Evolutionary conservation across 2,888 invertebrate species (phyloP), one percentile per base, ranked within the genome.

Genomic region (Ophonus ardosiacus): DNA sequence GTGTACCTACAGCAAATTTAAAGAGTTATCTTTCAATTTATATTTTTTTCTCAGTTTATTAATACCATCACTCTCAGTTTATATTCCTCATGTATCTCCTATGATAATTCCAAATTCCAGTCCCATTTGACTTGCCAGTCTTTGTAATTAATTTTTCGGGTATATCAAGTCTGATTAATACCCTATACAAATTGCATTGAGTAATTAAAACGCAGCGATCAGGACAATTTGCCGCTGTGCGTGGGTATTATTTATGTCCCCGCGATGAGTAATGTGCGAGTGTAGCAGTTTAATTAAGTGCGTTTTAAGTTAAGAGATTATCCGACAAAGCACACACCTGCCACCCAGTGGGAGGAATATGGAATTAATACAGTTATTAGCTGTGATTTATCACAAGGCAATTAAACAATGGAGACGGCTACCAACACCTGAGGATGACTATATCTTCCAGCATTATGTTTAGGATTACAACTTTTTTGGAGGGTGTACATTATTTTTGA

Each of bases 251-350:
- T 78, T 78, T 56, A 78, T 78, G 56, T 56, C 78, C 31, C 24
- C 31, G 31, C 31, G 18, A 78, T 78, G 78, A 78, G 21, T 78
- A 56, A 78, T 78, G 57, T 57, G 74, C 56, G 71, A 17, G 56
- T 51, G 56, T 8, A 78, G 56, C 78, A 24, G 59, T 80, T 80
- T 80, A 80, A 80, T 80, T 80, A 80, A 80, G 38, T 80, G 80
- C 61, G 61, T 80, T 80, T 80, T 80, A 80, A 80, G 80, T 80
- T 80, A 80, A 80, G 80, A 80, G 80, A 80, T 80, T 80, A 80
- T 80, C 80, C 61, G 40, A 59, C 80, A 59, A 24, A 40, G 61
- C 40, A 59, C 56, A 61, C 80, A 80, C 80, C 80, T 80, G 80
- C 80, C 80, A 61, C 59, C 61, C 21, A n/a, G 56, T 21, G 31